These are phyloP conservation scores for Coreoperca whiteheadi DNA, from an alignment of 2,113 vertebrate genomes.

Conservation along the genomic window DNA sequence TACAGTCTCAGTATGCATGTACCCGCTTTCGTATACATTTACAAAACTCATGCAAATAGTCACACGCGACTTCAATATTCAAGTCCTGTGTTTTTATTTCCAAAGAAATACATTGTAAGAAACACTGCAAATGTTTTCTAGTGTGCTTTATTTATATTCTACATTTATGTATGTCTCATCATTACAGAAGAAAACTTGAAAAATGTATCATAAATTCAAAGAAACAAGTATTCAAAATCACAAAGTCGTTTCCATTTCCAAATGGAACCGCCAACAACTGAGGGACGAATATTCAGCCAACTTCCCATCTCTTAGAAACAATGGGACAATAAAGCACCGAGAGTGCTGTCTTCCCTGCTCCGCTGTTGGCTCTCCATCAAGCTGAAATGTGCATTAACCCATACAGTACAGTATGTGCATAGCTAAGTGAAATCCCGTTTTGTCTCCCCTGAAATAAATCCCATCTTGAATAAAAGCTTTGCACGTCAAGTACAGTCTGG, in stretches of 20 bases:
- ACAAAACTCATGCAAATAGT: neutral
- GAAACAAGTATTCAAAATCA: constrained; percentile 63
- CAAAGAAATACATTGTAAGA: constrained; percentile 1
- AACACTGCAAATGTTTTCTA: neutral
- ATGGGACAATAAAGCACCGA: constrained; percentile 20
- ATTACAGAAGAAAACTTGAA: constrained; percentile 63
- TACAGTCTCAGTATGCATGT: neutral
- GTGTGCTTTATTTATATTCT: constrained; percentile 60
- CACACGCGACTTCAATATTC: neutral
- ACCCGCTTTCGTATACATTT: neutral
- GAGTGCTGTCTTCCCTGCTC: constrained; percentile 1
- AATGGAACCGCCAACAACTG: constrained; percentile 33
- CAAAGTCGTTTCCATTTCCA: constrained; percentile 61
- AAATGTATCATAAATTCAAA: constrained; percentile 63
- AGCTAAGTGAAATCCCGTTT: constrained; percentile 31
- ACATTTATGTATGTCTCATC: constrained; percentile 49
- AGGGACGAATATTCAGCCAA: neutral
- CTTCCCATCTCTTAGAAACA: neutral
- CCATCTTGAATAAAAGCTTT: constrained; percentile 61
- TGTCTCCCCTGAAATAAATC: constrained; percentile 40
- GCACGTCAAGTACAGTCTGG: constrained; percentile 78
- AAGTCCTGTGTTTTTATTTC: neutral
- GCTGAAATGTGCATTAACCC: constrained; percentile 37
- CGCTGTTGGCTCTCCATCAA: constrained; percentile 9
- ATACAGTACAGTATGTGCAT: constrained; percentile 15